These are phyloP conservation scores for Lates japonicus DNA, from an alignment of 2,797 vertebrate genomes.

Conservation along the genomic window DNA sequence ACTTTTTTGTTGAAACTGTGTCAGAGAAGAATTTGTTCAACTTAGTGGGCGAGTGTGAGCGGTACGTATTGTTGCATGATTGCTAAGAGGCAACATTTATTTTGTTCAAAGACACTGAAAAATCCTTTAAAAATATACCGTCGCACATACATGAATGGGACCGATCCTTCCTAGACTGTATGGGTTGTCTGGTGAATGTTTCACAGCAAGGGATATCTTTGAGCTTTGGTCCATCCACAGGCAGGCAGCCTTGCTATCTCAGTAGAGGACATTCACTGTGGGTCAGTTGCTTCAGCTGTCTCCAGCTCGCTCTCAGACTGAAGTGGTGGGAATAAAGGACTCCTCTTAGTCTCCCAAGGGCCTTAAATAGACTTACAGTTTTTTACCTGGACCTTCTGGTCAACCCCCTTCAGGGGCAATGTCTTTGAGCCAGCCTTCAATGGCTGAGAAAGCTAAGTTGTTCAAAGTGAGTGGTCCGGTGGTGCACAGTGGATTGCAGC, in stretches of 20 bases:
- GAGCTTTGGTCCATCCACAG: conserved; percentile 40
- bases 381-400: conserved; percentile 59
- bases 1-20: conserved; percentile 1
- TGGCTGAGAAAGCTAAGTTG: conserved; percentile 69
- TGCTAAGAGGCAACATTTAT: background rate
- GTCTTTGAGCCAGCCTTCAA: conserved; percentile 65
- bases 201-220: conserved; percentile 32
- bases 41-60: background rate
- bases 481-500: conserved; percentile 74
- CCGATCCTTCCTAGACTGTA: background rate
- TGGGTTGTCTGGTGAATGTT: conserved; percentile 21
- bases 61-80: background rate
- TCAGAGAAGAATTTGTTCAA: background rate
- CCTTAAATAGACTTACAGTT: conserved; percentile 59
- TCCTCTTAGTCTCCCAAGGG: conserved; percentile 33
- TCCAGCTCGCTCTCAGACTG: conserved; percentile 33
- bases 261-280: conserved; percentile 39
- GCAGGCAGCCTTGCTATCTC: conserved; percentile 38
- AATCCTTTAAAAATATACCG: background rate
- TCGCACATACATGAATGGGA: background rate
- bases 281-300: conserved; percentile 48
- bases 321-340: conserved; percentile 52
- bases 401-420: conserved; percentile 46
- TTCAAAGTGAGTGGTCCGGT: conserved; percentile 74
- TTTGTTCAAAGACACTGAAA: background rate